Evolutionary conservation across 1,140 invertebrate genomes (phyloP).

Genomic region (Caenorhabditis tropicalis): DNA sequence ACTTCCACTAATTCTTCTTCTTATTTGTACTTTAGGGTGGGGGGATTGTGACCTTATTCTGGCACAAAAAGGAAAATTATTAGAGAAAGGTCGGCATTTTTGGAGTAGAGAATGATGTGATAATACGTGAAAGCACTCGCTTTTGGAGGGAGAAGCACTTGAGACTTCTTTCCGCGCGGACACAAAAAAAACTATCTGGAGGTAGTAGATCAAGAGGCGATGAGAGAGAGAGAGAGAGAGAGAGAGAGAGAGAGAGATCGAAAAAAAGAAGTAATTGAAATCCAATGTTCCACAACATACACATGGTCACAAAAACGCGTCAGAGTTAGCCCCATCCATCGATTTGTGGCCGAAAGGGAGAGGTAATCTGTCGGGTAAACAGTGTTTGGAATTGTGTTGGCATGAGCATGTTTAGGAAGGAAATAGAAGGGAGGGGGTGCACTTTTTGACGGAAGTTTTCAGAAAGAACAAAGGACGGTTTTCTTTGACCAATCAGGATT

Average conservation of each 20-base stretch:
- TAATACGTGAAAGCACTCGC: slow-evolving; percentile 7
- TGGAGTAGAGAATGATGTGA: not conserved
- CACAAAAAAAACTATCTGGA: slow-evolving; percentile 4
- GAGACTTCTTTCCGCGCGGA: slow-evolving; percentile 36
- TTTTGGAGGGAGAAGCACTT: slow-evolving; percentile 2
- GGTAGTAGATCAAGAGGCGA: not conserved
- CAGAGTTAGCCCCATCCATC: slow-evolving; percentile 33
- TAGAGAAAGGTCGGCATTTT: not conserved
- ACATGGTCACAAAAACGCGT: slow-evolving; percentile 9
- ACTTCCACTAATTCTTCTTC: not conserved
- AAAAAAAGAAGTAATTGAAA: not conserved
- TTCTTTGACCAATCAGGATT: too few relatives aligned
- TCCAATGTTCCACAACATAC: not conserved
- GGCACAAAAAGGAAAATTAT: not conserved
- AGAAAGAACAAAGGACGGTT: not conserved
- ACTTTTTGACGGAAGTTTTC: not conserved
- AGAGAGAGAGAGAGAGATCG: not conserved
- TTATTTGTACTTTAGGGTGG: slow-evolving; percentile 29
- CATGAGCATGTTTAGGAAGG: slow-evolving; percentile 19
- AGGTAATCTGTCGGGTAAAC: slow-evolving; percentile 40
- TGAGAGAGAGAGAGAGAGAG: not conserved
- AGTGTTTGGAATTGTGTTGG: slow-evolving; percentile 12
- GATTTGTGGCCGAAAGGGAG: not conserved
- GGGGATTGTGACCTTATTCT: slow-evolving; percentile 13
- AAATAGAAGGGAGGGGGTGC: not conserved